Evolutionary conservation across 2,888 invertebrate genomes (phyloP).

Genomic region (Agonopterix heracliana): DNA sequence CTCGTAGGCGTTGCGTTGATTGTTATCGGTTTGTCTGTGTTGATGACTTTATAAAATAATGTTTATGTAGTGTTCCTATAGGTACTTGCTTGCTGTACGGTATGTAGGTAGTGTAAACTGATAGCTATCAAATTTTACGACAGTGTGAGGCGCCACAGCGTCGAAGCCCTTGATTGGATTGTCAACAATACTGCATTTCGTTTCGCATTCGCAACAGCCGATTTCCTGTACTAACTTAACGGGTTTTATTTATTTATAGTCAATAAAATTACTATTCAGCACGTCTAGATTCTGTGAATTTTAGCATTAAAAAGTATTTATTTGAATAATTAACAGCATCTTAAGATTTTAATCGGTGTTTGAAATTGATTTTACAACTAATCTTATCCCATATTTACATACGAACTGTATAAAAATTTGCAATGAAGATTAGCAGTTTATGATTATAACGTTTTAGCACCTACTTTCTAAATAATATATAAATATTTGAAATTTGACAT

Average conservation of each 20-base stretch:
- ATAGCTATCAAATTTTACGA: conserved; percentile 63
- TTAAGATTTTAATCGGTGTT: conserved; percentile 5
- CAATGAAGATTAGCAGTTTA: conserved; percentile 7
- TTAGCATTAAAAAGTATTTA: conserved; percentile 2
- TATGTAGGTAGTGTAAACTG: conserved; percentile 18
- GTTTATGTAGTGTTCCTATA: conserved; percentile 6
- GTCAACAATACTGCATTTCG: conserved; percentile 44
- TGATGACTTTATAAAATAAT: conserved; percentile 3
- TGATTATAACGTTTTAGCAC: conserved; percentile 1
- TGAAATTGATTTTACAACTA: conserved; percentile 3
- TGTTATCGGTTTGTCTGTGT: too few species aligned
- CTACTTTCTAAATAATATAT: not conserved
- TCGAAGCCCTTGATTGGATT: conserved; percentile 48
- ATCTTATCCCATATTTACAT: not conserved
- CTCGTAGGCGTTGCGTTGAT: conserved; percentile 19
- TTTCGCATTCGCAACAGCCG: conserved; percentile 46
- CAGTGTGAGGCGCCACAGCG: conserved; percentile 51
- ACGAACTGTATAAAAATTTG: conserved; percentile 2
- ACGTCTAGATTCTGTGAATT: conserved; percentile 2
- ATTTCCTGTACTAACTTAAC: conserved; percentile 51
- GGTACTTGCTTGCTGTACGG: too few species aligned
- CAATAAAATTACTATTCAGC: conserved; percentile 14
- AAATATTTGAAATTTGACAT: too few species aligned
- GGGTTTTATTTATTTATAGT: conserved; percentile 10
- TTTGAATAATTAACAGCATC: conserved; percentile 3